Conservation (phyloP, 2,797 vertebrate species). For the Myotis pilosus region DNA sequence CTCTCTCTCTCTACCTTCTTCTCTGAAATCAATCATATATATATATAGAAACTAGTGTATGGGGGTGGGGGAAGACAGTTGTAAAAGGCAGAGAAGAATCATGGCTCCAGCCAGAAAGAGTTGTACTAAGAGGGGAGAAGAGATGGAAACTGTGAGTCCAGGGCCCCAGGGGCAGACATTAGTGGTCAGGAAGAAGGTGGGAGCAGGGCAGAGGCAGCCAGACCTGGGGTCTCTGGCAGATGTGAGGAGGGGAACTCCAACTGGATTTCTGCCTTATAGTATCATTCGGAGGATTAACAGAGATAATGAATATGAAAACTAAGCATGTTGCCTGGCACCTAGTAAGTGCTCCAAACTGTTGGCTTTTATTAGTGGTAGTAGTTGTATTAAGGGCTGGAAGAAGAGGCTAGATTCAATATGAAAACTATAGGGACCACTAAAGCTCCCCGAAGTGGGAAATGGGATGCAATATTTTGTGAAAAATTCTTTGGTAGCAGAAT, state of each 20-base stretch:
- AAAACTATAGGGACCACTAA: background rate
- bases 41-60: background rate
- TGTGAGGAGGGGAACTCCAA: background rate
- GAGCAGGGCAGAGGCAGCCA: background rate
- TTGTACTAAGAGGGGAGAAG: background rate
- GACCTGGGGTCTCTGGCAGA: background rate
- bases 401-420: background rate
- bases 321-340: background rate
- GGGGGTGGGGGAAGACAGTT: background rate
- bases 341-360: background rate
- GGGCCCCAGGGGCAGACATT: background rate
- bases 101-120: background rate
- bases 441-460: background rate
- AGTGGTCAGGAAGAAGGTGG: background rate
- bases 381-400: constrained; percentile 7
- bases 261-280: background rate
- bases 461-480: background rate
- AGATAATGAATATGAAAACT: background rate
- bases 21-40: no score
- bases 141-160: background rate
- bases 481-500: background rate
- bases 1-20: no score
- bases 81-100: constrained; percentile 21
- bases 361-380: background rate
- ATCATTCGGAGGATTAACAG: constrained; percentile 11